Conservation (phyloP, 2,888 invertebrate species). For the Choristoneura rosaceana region DNA sequence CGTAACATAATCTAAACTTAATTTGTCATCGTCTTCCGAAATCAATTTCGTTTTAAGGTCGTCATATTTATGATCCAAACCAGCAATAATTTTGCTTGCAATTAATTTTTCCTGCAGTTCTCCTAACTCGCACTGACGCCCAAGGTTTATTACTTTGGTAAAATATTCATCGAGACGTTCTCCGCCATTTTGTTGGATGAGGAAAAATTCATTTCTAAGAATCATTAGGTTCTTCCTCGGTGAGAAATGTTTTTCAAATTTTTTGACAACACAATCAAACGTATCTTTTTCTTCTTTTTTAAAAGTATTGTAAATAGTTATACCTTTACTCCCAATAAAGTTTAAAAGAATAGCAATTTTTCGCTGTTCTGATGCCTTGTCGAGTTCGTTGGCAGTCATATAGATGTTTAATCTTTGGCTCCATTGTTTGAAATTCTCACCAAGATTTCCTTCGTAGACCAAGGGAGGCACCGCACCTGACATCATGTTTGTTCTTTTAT, state of each 20-base stretch:
- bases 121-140: conserved; percentile 1
- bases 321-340: too few relatives aligned
- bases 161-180: conserved; percentile 14
- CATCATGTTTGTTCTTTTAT: too few relatives aligned
- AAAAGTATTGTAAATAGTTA: too few relatives aligned
- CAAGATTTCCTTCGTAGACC: too few relatives aligned
- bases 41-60: conserved; percentile 2
- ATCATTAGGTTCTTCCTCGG: conserved; percentile 11
- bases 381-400: too few relatives aligned
- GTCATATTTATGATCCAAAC: conserved; percentile 1
- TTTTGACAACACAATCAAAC: neutral
- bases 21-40: neutral
- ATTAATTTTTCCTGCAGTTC: neutral
- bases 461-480: too few relatives aligned
- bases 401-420: too few relatives aligned
- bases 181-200: conserved; percentile 11
- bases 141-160: conserved; percentile 11
- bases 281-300: neutral
- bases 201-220: conserved; percentile 7
- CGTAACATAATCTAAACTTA: conserved; percentile 3
- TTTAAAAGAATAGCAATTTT: too few relatives aligned
- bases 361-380: too few relatives aligned
- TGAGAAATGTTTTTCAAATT: conserved; percentile 6
- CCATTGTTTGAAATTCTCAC: too few relatives aligned
- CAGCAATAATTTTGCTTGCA: conserved; percentile 6